Percentiles rank a stretch among this genome's conserved stretches.
Conservation (phyloP, 2,113 vertebrate species). For the Lepisosteus oculatus region DNA sequence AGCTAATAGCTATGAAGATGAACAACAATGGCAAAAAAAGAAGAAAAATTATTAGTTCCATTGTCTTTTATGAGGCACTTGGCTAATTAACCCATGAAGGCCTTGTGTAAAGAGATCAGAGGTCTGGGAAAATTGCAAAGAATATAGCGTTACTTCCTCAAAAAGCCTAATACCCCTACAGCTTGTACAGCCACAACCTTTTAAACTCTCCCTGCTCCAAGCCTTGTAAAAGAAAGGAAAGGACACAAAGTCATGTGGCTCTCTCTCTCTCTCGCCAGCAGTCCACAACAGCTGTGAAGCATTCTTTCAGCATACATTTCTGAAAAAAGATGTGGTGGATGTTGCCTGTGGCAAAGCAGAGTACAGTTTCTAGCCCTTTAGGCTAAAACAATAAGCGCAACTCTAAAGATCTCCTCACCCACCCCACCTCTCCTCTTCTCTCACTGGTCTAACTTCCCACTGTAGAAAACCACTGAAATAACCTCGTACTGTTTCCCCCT, state of each 20-base stretch:
- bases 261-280: conserved; percentile 50
- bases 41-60: conserved; percentile 44
- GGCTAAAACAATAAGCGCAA: conserved; percentile 72
- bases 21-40: conserved; percentile 6
- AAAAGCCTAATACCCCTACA: conserved; percentile 39
- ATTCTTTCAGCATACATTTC: conserved; percentile 57
- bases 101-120: conserved; percentile 60
- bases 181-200: conserved; percentile 48
- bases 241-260: conserved; percentile 58
- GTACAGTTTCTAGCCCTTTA: conserved; percentile 68
- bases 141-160: conserved; percentile 52
- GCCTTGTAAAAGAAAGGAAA: conserved; percentile 53
- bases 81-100: conserved; percentile 75
- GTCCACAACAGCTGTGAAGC: conserved; percentile 65
- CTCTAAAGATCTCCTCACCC: conserved; percentile 67
- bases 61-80: conserved; percentile 69
- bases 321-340: conserved; percentile 54
- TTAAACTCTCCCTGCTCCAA: conserved; percentile 55
- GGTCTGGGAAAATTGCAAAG: conserved; percentile 36
- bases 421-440: background rate
- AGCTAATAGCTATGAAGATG: background rate
- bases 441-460: conserved; percentile 2
- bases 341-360: conserved; percentile 69
- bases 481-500: conserved; percentile 75
- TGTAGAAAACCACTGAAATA: conserved; percentile 62